Conservation (phyloP, 2,113 vertebrate species). For the Mionectes macconnelli region DNA sequence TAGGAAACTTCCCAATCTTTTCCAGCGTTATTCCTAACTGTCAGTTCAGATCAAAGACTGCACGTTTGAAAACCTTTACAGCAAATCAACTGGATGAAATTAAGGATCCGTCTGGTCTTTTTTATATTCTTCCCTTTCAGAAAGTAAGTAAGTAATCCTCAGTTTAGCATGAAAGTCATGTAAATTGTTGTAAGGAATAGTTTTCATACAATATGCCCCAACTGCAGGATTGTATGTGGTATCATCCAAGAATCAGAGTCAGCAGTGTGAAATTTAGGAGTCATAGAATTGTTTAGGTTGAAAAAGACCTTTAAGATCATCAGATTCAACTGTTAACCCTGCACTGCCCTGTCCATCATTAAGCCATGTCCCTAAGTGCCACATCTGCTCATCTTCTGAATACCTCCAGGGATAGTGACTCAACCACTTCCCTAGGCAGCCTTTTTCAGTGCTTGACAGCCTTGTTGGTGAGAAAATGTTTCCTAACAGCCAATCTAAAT, state of each 20-base stretch:
- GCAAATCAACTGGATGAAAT: slow-evolving; percentile 98
- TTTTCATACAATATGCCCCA: background rate
- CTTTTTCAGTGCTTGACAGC: background rate
- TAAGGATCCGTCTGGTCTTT: slow-evolving; percentile 96
- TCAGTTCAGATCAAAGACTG: slow-evolving; percentile 96
- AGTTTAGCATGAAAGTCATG: background rate
- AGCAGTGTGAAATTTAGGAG: background rate
- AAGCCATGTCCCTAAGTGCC: background rate
- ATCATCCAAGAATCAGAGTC: background rate
- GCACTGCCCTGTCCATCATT: background rate
- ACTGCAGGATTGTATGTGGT: background rate
- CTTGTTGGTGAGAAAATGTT: background rate
- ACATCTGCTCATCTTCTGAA: background rate
- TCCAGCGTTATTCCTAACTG: slow-evolving; percentile 95
- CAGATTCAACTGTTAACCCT: accelerated
- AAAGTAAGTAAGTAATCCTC: slow-evolving; percentile 77
- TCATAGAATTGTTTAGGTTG: background rate
- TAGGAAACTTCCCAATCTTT: background rate
- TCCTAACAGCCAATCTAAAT: background rate
- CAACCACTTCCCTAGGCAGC: background rate
- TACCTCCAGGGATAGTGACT: background rate
- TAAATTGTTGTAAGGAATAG: background rate
- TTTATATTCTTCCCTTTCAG: slow-evolving; percentile 96
- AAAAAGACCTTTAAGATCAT: background rate
- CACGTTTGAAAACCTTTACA: slow-evolving; percentile 95